Percentiles rank a stretch among this genome's conserved stretches.
These are phyloP conservation scores for Ianthella basta DNA, from an alignment of 37 sponge, comb jelly and placozoan species.

Conservation along the genomic window DNA sequence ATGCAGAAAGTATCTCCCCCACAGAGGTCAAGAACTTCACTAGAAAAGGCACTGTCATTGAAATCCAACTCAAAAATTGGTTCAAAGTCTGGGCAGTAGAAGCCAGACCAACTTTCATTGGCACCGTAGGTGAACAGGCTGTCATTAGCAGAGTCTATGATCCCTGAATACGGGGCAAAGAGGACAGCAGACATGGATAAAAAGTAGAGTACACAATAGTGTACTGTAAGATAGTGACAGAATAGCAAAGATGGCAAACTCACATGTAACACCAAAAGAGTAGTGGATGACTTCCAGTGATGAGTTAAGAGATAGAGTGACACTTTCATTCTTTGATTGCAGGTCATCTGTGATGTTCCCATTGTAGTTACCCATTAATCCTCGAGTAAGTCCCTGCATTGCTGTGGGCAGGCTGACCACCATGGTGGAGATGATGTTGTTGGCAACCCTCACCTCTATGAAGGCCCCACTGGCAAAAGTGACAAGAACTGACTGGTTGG, in stretches of 20 bases:
- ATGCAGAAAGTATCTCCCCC: slow-evolving; percentile 45
- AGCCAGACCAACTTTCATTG: slow-evolving; percentile 41
- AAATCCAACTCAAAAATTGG: slow-evolving; percentile 54
- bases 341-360: slow-evolving; percentile 43
- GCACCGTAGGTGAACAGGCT: slow-evolving; percentile 48
- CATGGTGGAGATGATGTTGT: slow-evolving; percentile 36
- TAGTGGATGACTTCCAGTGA: slow-evolving; percentile 37
- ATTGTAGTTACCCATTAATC: slow-evolving; percentile 49
- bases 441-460: slow-evolving; percentile 20
- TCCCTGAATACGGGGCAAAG: no score
- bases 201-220: no score
- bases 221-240: no score
- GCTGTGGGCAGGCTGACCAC: slow-evolving; percentile 22
- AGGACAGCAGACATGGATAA: neutral
- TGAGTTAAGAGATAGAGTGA: slow-evolving; percentile 26
- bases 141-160: slow-evolving; percentile 40
- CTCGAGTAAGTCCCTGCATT: slow-evolving; percentile 20
- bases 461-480: slow-evolving; percentile 34
- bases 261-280: slow-evolving; percentile 50
- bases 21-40: slow-evolving; percentile 41
- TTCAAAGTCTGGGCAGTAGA: slow-evolving; percentile 45
- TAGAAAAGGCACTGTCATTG: slow-evolving; percentile 6
- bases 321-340: slow-evolving; percentile 21
- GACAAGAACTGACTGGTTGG: slow-evolving; percentile 1
- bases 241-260: neutral